Evolutionary conservation across 1,140 invertebrate genomes (phyloP), one percentile per base, ranked within the genome.

Genomic region (Dinothrombium tinctorium): DNA sequence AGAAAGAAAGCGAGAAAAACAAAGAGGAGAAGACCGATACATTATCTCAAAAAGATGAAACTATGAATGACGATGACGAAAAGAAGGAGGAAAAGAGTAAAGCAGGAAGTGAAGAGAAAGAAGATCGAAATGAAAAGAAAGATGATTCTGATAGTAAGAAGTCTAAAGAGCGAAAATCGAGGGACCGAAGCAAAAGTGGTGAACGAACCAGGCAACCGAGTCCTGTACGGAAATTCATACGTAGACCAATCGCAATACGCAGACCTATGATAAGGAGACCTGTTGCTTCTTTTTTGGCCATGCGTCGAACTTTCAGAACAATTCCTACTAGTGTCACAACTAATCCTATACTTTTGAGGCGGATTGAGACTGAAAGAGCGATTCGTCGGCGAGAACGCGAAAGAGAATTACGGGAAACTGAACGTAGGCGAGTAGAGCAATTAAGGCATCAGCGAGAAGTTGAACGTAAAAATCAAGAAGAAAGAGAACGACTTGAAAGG

Each of bases 381-480:
- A 17, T 37, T 45, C 65, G 76, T 22, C 53, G 74, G 4, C 67
- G 78, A 17, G 77, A 84, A 52, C 62, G 71, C 25, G 77, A 80
- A 17, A 25, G 39, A 12, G 41, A 41, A 15, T 24, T 43, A 7
- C 42, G 49, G 22, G 40, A 33, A 22, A 23, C 21, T 12, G 25
- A 32, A n/a, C 31, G 79, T 41, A 64, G 75, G 11, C 63, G 74
- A 20, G 66, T 72, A 33, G 72, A 73, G 44, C 26, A 41, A 17
- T 64, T 71, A 43, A 61, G 69, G 25, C 63, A 73, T 36, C 68
- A 78, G 45, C 60, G 72, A 6, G 76, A 81, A 50, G 69, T 79
- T 11, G 76, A 82, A 49, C 63, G 74, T 9, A 69, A 74, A 48
- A 81, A 87, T 58, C 74, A 73, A 12, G 69, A 74, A 48, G 82